These are phyloP conservation scores for Mohoua ochrocephala DNA, from an alignment of 2,113 vertebrate genomes.

Conservation along the genomic window DNA sequence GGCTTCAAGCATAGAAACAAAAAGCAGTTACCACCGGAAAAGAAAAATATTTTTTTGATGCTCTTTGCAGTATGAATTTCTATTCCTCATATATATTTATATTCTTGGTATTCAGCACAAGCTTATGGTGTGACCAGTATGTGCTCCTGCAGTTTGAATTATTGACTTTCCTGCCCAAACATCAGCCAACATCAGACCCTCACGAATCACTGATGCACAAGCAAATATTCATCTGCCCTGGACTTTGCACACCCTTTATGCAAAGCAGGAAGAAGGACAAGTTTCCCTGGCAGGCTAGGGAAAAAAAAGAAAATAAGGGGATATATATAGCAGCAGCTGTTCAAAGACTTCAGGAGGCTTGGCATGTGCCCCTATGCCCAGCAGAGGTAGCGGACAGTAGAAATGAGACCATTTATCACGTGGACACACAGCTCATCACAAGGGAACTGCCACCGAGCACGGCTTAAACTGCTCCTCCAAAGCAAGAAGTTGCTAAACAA, in stretches of 20 bases:
- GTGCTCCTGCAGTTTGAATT: not conserved
- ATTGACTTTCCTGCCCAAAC: not conserved
- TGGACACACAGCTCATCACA: not conserved
- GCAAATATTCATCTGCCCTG: not conserved
- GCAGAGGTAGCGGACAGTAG: not conserved
- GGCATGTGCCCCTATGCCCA: not conserved
- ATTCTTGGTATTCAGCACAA: not conserved
- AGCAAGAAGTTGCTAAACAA: not conserved
- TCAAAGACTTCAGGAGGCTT: conserved; percentile 19
- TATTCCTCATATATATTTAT: not conserved
- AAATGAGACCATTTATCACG: not conserved
- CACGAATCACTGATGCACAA: not conserved
- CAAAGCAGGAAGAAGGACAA: not conserved
- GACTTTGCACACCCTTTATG: not conserved
- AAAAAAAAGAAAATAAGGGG: not conserved
- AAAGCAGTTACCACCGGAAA: not conserved
- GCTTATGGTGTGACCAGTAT: not conserved
- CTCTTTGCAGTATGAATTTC: not conserved
- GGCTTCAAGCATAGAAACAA: not conserved
- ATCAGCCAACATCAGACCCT: not conserved
- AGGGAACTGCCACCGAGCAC: not conserved
- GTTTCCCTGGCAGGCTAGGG: not conserved
- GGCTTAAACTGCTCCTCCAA: not conserved
- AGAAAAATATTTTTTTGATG: not conserved
- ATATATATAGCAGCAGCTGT: conserved; percentile 28